These are phyloP conservation scores for Nyctereutes procyonoides DNA, from an alignment of 2,113 vertebrate genomes.

Conservation along the genomic window DNA sequence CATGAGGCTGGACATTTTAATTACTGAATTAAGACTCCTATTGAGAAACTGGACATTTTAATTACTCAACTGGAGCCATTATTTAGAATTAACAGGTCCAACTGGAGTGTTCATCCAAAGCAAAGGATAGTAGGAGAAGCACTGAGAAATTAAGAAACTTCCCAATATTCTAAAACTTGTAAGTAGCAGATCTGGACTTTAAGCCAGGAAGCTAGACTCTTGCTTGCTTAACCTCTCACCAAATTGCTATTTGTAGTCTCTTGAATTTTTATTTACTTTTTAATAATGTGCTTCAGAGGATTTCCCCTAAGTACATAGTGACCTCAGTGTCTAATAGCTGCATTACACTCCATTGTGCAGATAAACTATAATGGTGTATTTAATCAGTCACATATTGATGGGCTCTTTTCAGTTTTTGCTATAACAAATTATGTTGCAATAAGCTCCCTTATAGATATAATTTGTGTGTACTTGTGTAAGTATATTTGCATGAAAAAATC, in stretches of 20 bases:
- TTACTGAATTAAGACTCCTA: neutral
- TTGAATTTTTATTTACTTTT: neutral
- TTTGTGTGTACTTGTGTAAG: neutral
- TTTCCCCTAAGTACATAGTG: neutral
- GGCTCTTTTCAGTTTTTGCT: neutral
- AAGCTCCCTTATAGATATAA: neutral
- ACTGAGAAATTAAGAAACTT: neutral
- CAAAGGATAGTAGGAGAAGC: neutral
- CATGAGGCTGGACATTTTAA: neutral
- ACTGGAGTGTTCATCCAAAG: neutral
- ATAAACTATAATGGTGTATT: neutral
- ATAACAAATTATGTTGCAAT: neutral
- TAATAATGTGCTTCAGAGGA: neutral
- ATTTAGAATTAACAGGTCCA: neutral
- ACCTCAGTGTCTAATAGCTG: neutral
- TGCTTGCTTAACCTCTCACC: neutral
- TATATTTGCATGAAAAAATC: neutral
- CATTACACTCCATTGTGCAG: neutral
- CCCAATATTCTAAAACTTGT: neutral
- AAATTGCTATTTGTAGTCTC: neutral
- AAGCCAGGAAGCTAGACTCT: neutral
- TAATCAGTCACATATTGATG: neutral
- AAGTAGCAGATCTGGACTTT: neutral
- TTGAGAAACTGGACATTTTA: neutral
- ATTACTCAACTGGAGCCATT: neutral